Percentiles rank a stretch among this genome's conserved stretches.
Evolutionary conservation across 2,113 vertebrate species (phyloP).

Genomic region (Aegotheles bennettii): DNA sequence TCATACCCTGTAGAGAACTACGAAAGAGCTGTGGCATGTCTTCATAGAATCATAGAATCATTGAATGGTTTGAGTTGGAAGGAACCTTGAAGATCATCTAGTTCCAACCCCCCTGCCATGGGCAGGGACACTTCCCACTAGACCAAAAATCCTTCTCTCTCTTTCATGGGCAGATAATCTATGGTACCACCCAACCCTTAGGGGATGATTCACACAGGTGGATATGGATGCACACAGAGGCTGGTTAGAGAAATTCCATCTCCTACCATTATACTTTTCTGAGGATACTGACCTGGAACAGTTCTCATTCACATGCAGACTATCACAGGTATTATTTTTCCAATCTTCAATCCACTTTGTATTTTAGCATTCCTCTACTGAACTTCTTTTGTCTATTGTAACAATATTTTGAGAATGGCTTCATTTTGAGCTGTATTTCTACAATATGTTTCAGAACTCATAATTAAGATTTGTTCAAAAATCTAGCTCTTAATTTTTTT

Average conservation of each 20-base stretch:
- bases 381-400: background rate
- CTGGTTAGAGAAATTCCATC: background rate
- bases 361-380: background rate
- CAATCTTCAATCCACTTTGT: background rate
- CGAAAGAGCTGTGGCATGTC: background rate
- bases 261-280: background rate
- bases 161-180: background rate
- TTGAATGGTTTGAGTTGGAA: too few species aligned
- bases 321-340: background rate
- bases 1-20: background rate
- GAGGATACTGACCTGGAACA: background rate
- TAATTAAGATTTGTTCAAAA: background rate
- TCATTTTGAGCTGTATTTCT: background rate
- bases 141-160: too few species aligned
- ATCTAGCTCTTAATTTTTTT: background rate
- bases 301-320: background rate
- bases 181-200: rapidly evolving
- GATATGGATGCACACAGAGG: rapidly evolving
- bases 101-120: too few species aligned
- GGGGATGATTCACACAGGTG: background rate
- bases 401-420: background rate
- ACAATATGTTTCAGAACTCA: too few species aligned
- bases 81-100: too few species aligned
- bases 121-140: too few species aligned
- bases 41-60: too few species aligned